A percentile compares a stretch with the other conserved stretches of the same genome.
These are phyloP conservation scores for Drosophila pegasa DNA, from an alignment of 2,888 invertebrate species.

Conservation along the genomic window DNA sequence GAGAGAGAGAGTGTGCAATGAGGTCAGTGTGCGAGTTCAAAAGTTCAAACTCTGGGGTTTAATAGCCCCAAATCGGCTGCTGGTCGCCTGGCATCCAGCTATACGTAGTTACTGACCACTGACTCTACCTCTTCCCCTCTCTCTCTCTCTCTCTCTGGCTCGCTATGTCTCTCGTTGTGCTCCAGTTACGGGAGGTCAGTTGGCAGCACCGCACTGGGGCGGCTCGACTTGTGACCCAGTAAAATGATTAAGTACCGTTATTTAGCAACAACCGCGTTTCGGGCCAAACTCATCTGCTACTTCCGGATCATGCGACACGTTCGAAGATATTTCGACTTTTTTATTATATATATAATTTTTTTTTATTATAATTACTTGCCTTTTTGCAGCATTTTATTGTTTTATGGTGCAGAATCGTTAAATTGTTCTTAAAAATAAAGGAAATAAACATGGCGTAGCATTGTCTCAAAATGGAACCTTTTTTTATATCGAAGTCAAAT, in stretches of 20 bases:
- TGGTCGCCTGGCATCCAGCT: conserved; percentile 15
- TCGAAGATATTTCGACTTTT: background rate
- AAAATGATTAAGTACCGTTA: conserved; percentile 72
- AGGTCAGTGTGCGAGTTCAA: conserved; percentile 76
- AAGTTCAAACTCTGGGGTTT: conserved; percentile 69
- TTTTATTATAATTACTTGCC: conserved; percentile 21
- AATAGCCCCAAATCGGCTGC: conserved; percentile 53
- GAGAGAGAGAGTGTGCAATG: conserved; percentile 43
- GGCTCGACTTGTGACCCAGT: conserved; percentile 55
- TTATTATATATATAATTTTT: background rate
- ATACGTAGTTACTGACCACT: conserved; percentile 1
- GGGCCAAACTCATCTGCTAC: background rate
- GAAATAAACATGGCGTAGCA: background rate
- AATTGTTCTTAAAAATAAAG: conserved; percentile 16
- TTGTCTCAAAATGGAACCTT: background rate
- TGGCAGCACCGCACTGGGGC: conserved; percentile 32
- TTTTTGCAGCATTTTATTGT: conserved; percentile 26
- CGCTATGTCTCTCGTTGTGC: background rate
- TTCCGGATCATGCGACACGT: conserved; percentile 1
- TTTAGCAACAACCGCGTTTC: conserved; percentile 46
- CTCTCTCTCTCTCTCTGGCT: background rate
- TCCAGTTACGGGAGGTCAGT: conserved; percentile 41
- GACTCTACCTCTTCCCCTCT: background rate
- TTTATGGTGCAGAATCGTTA: conserved; percentile 54
- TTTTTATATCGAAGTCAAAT: background rate